These are phyloP conservation scores for Cherax destructor DNA, from an alignment of 1,140 invertebrate genomes.

Conservation along the genomic window DNA sequence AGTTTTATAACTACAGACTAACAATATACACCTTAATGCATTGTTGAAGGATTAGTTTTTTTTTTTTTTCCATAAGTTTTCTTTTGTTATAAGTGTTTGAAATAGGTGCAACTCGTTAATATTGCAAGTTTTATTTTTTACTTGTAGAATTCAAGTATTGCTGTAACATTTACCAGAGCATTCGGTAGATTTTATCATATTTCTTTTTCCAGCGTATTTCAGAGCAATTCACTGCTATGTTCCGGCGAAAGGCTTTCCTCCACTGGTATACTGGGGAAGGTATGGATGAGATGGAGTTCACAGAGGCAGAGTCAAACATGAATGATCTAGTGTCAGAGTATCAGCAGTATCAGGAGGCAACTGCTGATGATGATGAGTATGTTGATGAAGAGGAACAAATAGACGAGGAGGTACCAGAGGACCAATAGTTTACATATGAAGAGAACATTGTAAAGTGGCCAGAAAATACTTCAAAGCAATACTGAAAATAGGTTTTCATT, in stretches of 20 bases:
- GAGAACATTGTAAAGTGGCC: neutral
- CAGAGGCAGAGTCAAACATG: constrained; percentile 48
- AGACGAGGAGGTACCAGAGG: constrained; percentile 22
- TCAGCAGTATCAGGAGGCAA: constrained; percentile 52
- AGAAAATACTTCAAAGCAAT: neutral
- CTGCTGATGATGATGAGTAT: constrained; percentile 41
- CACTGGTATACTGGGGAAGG: constrained; percentile 52
- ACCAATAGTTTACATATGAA: neutral
- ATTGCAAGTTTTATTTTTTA: too few relatives aligned
- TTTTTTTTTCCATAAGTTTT: too few relatives aligned
- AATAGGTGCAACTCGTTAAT: too few relatives aligned
- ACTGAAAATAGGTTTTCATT: too few relatives aligned
- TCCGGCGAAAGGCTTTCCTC: constrained; percentile 52
- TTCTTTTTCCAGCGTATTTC: constrained; percentile 30
- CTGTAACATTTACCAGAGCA: too few relatives aligned
- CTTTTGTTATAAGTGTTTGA: too few relatives aligned
- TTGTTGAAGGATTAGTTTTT: too few relatives aligned
- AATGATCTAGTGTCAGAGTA: constrained; percentile 46
- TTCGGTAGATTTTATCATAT: too few relatives aligned
- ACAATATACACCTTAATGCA: too few relatives aligned
- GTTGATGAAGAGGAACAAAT: constrained; percentile 25
- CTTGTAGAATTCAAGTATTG: too few relatives aligned
- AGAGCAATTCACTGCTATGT: constrained; percentile 55
- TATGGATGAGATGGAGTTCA: constrained; percentile 57
- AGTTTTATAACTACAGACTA: too few relatives aligned